A percentile compares a stretch with the other conserved stretches of the same genome.
These are phyloP conservation scores for Chelonus formosanus DNA, from an alignment of 2,888 invertebrate genomes.

Conservation along the genomic window DNA sequence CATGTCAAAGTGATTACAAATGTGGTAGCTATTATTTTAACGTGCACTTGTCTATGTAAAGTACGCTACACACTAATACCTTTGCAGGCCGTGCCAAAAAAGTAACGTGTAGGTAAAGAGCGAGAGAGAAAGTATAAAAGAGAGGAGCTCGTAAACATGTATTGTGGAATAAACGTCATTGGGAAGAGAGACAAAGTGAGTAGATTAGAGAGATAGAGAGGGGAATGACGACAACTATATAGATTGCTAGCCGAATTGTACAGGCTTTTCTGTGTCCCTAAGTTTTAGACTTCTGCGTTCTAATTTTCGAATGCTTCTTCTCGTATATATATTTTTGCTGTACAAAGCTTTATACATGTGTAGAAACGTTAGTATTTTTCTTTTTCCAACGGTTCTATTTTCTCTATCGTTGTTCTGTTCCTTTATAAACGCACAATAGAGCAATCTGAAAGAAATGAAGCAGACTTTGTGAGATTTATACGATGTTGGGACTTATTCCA, in stretches of 20 bases:
- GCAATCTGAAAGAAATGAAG: not conserved
- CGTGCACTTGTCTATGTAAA: too few relatives aligned
- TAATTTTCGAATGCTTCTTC: constrained; percentile 2
- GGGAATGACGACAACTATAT: constrained; percentile 16
- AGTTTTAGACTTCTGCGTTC: constrained; percentile 13
- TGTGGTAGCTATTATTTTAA: too few relatives aligned
- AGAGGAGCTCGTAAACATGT: constrained; percentile 2
- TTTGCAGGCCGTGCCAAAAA: not conserved
- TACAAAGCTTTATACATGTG: too few relatives aligned
- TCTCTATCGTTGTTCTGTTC: too few relatives aligned
- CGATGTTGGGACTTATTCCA: too few relatives aligned
- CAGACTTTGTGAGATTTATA: too few relatives aligned
- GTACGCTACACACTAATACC: not conserved
- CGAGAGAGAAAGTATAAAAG: not conserved
- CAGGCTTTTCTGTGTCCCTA: constrained; percentile 14
- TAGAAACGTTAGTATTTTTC: too few relatives aligned
- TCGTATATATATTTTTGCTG: too few relatives aligned
- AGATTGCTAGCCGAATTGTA: constrained; percentile 18
- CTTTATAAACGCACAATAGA: too few relatives aligned
- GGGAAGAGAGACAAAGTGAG: not conserved
- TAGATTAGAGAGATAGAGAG: not conserved
- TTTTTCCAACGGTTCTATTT: too few relatives aligned
- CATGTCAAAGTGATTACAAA: too few relatives aligned
- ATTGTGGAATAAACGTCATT: not conserved
- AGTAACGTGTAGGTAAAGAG: not conserved